Percentiles rank a stretch among this genome's conserved stretches.
These are phyloP conservation scores for Lasius fuliginosus DNA, from an alignment of 2,888 invertebrate genomes.

Conservation along the genomic window DNA sequence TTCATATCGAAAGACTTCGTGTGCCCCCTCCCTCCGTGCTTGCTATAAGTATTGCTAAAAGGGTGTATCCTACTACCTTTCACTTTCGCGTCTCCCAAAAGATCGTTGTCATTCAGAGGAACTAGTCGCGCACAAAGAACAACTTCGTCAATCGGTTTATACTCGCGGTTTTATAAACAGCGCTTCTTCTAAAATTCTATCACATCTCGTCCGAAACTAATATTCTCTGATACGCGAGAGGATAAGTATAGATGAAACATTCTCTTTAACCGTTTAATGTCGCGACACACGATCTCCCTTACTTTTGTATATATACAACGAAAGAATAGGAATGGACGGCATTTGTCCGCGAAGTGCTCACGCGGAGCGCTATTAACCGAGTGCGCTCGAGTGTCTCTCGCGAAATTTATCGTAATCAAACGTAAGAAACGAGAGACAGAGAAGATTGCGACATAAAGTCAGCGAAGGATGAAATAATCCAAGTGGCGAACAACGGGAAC, in stretches of 20 bases:
- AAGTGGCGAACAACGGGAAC: constrained; percentile 23
- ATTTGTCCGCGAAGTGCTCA: constrained; percentile 63
- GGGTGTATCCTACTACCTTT: constrained; percentile 33
- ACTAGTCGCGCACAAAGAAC: constrained; percentile 40
- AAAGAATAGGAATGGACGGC: constrained; percentile 71
- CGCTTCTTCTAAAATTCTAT: neutral
- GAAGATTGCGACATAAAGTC: constrained; percentile 50
- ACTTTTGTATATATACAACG: constrained; percentile 24
- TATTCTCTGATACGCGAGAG: constrained; percentile 16
- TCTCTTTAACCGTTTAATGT: constrained; percentile 22
- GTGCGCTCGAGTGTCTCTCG: constrained; percentile 48
- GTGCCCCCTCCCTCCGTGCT: constrained; percentile 23
- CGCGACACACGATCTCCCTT: constrained; percentile 15
- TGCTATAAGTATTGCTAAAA: constrained; percentile 49
- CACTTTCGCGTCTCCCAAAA: constrained; percentile 26
- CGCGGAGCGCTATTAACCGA: constrained; percentile 43
- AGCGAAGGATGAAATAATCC: constrained; percentile 51
- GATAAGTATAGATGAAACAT: constrained; percentile 28
- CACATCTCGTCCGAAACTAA: constrained; percentile 2
- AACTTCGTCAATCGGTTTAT: constrained; percentile 48
- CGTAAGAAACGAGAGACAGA: constrained; percentile 52
- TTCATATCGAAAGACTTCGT: constrained; percentile 40
- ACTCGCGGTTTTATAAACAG: neutral
- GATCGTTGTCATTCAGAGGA: constrained; percentile 50
- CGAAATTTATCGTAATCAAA: constrained; percentile 50